Conservation (phyloP, 1,140 invertebrate genomes). For the Zelostemma sp. region DNA sequence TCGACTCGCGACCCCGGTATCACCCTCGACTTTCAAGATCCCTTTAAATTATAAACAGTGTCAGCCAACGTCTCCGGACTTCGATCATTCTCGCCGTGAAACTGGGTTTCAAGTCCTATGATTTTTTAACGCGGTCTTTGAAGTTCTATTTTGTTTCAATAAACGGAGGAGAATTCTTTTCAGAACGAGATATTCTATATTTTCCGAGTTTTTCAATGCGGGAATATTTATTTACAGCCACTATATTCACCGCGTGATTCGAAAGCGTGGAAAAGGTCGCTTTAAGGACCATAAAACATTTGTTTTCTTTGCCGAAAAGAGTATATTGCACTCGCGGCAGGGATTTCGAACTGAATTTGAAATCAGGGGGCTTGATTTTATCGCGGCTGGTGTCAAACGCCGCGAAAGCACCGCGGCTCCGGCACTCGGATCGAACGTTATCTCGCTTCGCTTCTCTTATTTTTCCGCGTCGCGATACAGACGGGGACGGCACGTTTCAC, state of each 20-base stretch:
- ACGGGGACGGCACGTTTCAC: conserved; percentile 6
- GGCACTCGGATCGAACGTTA: conserved; percentile 18
- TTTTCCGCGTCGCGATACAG: conserved; percentile 34
- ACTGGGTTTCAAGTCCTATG: neutral
- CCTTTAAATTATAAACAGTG: conserved; percentile 41
- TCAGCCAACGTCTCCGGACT: conserved; percentile 27
- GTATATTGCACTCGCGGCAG: conserved; percentile 53
- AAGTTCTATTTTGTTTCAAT: too few species aligned
- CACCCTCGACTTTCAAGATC: conserved; percentile 27
- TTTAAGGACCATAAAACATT: conserved; percentile 66
- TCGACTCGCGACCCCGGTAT: conserved; percentile 14
- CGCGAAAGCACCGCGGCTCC: conserved; percentile 36
- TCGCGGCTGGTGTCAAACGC: conserved; percentile 57
- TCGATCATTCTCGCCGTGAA: conserved; percentile 14
- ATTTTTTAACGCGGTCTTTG: neutral
- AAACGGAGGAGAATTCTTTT: too few species aligned
- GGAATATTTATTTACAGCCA: conserved; percentile 30
- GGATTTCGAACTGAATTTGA: conserved; percentile 66
- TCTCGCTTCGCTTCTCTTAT: conserved; percentile 36
- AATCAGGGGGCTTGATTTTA: conserved; percentile 64
- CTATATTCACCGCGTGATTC: conserved; percentile 22
- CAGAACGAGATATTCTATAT: too few species aligned
- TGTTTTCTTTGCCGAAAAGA: conserved; percentile 53
- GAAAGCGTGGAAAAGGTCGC: conserved; percentile 53
- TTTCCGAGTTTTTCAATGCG: conserved; percentile 12